Base-by-base conservation (phyloP, 2,888 invertebrate genomes). In the Spilarctia lutea region DNA sequence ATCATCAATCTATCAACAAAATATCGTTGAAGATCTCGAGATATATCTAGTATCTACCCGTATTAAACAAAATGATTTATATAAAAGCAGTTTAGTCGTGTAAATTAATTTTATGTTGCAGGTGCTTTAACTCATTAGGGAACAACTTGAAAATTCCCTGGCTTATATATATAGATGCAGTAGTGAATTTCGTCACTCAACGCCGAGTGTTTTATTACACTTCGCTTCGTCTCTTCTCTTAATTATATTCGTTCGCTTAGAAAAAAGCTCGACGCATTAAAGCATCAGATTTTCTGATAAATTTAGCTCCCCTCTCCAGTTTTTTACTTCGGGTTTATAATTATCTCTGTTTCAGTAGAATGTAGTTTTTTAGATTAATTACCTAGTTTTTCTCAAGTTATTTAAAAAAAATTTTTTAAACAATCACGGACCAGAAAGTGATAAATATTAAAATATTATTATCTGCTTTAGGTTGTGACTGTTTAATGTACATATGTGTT, bases 221-320 rank as follows among this genome's bases (percentile, higher is more conserved):
- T 84, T 81, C 88, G 92, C 89, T 86, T 89, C 94, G 91, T 86
- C 92, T 94, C 93, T 84, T 89, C 88, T 91, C 91, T 93, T 94
- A 94, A 95, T 95, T 95, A 95, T 94, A 94, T 92, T 91, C 89
- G 89, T 93, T 94, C 90, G 89, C 89, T 89, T 84, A 86, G 88
- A 92, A 92, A 93, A 92, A 92, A 89, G 18, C 85, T 84, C 83
- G 79, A 86, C 90, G 88, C 90, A 89, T 89, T 91, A 88, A 89
- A 90, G 94, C 92, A 87, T 94, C 94, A 91, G 92, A 93, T 94
- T 94, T 92, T 91, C 91, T 87, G 89, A 90, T 94, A 95, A 93
- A 94, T 93, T 93, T 95, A 95, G 92, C 88, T 77, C 89, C 91
- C 93, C 91, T 90, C 87, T 84, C 78, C 80, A 84, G 80, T 85